Conservation (phyloP, 2,888 invertebrate genomes). For the Ariolimax columbianus region DNA sequence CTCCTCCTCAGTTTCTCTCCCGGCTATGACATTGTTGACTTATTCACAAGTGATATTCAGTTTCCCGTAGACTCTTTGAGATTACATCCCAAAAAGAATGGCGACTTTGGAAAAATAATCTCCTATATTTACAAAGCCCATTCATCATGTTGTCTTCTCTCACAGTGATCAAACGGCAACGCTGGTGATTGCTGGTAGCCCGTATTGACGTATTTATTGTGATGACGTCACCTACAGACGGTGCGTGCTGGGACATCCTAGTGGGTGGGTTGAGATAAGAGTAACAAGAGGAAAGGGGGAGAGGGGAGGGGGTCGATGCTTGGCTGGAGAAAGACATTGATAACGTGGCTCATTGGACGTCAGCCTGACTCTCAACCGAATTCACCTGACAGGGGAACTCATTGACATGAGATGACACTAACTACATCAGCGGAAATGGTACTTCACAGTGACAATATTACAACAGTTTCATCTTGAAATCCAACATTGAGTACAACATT, state of each 20-base stretch:
- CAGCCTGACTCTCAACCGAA: conserved; percentile 27
- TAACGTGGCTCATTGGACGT: conserved; percentile 26
- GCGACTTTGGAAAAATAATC: no score
- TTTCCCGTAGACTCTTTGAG: no score
- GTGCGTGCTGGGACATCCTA: neutral
- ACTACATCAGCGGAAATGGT: conserved; percentile 26
- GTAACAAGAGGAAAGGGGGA: neutral
- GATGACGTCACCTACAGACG: neutral
- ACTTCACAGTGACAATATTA: conserved; percentile 9
- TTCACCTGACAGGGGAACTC: neutral
- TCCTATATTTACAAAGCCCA: no score
- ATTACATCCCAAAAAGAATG: no score
- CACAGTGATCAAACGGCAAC: no score
- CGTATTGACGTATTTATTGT: neutral
- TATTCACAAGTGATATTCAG: no score
- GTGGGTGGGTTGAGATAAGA: neutral
- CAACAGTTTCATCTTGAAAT: conserved; percentile 26
- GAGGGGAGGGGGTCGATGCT: conserved; percentile 8
- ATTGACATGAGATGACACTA: conserved; percentile 31
- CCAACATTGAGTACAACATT: conserved; percentile 5
- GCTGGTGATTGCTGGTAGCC: no score
- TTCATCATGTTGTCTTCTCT: no score
- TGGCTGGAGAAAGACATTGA: conserved; percentile 1
- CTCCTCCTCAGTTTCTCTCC: no score
- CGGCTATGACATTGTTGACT: no score